Evolutionary conservation across 1,140 invertebrate species (phyloP).

Genomic region (Drosophila subpulchrella): DNA sequence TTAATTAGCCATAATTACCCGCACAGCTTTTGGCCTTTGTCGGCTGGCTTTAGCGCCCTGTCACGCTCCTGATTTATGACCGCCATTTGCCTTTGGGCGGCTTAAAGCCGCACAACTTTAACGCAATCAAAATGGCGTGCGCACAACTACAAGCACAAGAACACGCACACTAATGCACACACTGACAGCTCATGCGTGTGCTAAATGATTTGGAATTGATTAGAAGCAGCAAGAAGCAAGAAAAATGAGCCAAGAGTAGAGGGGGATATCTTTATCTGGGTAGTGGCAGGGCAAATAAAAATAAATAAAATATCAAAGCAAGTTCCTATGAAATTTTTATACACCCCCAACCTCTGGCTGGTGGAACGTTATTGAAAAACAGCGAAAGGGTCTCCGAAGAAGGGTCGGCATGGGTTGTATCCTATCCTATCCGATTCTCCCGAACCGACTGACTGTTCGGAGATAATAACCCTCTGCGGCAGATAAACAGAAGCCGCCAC

Average conservation of each 20-base stretch:
- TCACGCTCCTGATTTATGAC: slow-evolving; percentile 78
- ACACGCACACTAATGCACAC: slow-evolving; percentile 7
- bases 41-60: slow-evolving; percentile 76
- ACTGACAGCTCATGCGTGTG: slow-evolving; percentile 76
- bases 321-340: slow-evolving; percentile 76
- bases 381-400: slow-evolving; percentile 31
- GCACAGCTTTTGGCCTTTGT: slow-evolving; percentile 77
- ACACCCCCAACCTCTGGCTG: slow-evolving; percentile 13
- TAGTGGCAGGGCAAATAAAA: slow-evolving; percentile 61
- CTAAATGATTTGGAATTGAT: slow-evolving; percentile 81
- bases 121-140: slow-evolving; percentile 63
- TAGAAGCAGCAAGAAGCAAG: slow-evolving; percentile 57
- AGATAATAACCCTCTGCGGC: slow-evolving; percentile 64
- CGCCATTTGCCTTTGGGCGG: slow-evolving; percentile 51
- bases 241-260: slow-evolving; percentile 18
- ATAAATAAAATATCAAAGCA: slow-evolving; percentile 82
- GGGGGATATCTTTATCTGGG: neutral
- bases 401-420: slow-evolving; percentile 9
- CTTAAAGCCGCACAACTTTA: slow-evolving; percentile 73
- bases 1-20: slow-evolving; percentile 81
- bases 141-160: neutral
- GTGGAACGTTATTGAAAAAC: slow-evolving; percentile 65
- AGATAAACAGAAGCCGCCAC: slow-evolving; percentile 65
- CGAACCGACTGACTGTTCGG: slow-evolving; percentile 37
- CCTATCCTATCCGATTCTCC: neutral